Conservation (phyloP, 2,113 vertebrate species). For the Ifrita kowaldi region DNA sequence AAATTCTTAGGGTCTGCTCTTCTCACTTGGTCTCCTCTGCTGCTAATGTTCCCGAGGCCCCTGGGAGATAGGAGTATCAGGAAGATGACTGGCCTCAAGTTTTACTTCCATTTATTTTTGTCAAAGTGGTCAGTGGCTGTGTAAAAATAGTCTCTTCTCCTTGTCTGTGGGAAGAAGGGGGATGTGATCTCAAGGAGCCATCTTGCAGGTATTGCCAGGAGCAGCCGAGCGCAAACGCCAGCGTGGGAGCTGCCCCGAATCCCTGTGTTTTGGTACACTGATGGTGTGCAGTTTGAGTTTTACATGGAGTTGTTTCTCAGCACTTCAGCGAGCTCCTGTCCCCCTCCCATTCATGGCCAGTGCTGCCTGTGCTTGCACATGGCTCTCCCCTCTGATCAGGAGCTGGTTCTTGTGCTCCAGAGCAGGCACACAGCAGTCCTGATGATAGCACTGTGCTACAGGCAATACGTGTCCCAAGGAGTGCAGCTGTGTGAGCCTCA, state of each 20-base stretch:
- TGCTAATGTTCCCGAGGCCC: accelerated
- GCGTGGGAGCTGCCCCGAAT: accelerated
- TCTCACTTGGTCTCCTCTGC: neutral
- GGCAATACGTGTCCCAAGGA: neutral
- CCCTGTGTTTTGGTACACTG: neutral
- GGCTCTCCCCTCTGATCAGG: neutral
- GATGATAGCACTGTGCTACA: neutral
- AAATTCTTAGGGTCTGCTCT: neutral
- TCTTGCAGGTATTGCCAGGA: neutral
- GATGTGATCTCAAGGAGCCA: neutral
- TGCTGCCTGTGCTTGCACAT: neutral
- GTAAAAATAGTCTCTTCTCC: slow-evolving; percentile 4
- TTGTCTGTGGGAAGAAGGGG: neutral
- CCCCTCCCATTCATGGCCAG: neutral
- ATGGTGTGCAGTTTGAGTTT: neutral
- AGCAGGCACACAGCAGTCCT: neutral
- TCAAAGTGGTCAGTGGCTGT: neutral
- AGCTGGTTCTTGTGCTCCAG: neutral
- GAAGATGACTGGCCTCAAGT: neutral
- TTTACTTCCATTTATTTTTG: neutral
- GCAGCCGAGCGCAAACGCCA: accelerated
- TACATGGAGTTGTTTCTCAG: neutral
- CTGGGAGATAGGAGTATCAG: neutral
- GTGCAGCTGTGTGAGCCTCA: neutral
- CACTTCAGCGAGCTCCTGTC: neutral